These are phyloP conservation scores for Ametastegia equiseti DNA, from an alignment of 2,888 invertebrate genomes.

Conservation along the genomic window DNA sequence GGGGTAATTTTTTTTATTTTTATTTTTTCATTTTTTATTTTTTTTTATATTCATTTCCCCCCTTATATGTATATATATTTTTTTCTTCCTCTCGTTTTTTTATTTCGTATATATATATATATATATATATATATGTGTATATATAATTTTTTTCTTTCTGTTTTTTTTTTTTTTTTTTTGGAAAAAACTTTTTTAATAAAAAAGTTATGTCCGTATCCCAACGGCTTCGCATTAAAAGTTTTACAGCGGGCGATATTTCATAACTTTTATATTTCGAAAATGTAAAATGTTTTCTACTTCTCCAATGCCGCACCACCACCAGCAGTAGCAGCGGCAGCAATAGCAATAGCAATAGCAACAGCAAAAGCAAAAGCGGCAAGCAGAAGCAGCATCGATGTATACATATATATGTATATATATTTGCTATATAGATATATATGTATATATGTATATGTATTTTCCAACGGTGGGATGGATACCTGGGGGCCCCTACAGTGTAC, in stretches of 20 bases:
- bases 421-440: slow-evolving; percentile 22
- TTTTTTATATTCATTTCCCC: slow-evolving; percentile 49
- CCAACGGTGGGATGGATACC: slow-evolving; percentile 10
- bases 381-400: slow-evolving; percentile 5
- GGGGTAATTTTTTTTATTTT: slow-evolving; percentile 44
- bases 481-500: slow-evolving; percentile 48
- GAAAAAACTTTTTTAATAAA: slow-evolving; percentile 75
- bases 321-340: neutral
- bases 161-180: slow-evolving; percentile 65
- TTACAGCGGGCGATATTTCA: slow-evolving; percentile 73
- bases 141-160: slow-evolving; percentile 51
- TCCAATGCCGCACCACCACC: slow-evolving; percentile 39
- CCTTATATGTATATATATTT: slow-evolving; percentile 46
- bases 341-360: neutral
- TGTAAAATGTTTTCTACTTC: slow-evolving; percentile 58
- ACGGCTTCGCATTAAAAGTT: slow-evolving; percentile 73
- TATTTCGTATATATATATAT: slow-evolving; percentile 39
- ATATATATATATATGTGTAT: slow-evolving; percentile 19
- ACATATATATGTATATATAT: neutral
- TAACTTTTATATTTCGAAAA: slow-evolving; percentile 75
- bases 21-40: slow-evolving; percentile 12
- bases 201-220: slow-evolving; percentile 69
- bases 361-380: neutral
- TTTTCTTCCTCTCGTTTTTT: slow-evolving; percentile 43
- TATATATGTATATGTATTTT: neutral